A percentile compares a stretch with the other conserved stretches of the same genome.
These are phyloP conservation scores for Lucilia sericata DNA, from an alignment of 1,140 invertebrate genomes.

Conservation along the genomic window DNA sequence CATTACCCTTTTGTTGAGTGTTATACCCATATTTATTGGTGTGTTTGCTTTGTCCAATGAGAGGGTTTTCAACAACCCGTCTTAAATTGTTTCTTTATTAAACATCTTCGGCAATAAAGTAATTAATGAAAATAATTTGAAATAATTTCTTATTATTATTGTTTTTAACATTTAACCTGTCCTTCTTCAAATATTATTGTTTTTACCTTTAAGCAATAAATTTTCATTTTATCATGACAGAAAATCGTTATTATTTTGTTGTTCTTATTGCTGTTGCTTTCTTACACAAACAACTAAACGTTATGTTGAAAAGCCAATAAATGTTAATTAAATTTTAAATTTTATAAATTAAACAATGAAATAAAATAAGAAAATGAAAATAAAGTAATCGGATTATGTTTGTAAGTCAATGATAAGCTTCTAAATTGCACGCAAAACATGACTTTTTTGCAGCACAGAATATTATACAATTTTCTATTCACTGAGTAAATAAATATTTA, in stretches of 20 bases:
- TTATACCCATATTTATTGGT: too few relatives aligned
- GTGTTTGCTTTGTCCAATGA: too few relatives aligned
- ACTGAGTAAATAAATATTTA: too few relatives aligned
- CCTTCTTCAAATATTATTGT: not conserved
- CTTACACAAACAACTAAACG: not conserved
- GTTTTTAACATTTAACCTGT: not conserved
- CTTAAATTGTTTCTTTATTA: not conserved
- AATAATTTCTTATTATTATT: conserved; percentile 25
- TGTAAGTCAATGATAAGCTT: conserved; percentile 12
- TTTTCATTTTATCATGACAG: conserved; percentile 27
- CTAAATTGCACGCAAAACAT: not conserved
- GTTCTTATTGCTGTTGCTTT: not conserved
- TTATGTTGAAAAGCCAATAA: not conserved
- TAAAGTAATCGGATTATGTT: not conserved
- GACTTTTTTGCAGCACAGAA: not conserved
- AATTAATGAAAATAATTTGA: conserved; percentile 19
- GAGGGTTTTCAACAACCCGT: too few relatives aligned
- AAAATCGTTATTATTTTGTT: conserved; percentile 16
- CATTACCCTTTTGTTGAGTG: too few relatives aligned
- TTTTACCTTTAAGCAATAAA: conserved; percentile 22
- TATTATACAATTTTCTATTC: too few relatives aligned
- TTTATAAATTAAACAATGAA: conserved; percentile 24
- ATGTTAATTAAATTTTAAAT: conserved; percentile 30
- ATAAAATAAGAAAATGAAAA: not conserved
- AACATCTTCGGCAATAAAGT: not conserved